Evolutionary conservation across 2,888 invertebrate genomes (phyloP).

Genomic region (Automeris io): DNA sequence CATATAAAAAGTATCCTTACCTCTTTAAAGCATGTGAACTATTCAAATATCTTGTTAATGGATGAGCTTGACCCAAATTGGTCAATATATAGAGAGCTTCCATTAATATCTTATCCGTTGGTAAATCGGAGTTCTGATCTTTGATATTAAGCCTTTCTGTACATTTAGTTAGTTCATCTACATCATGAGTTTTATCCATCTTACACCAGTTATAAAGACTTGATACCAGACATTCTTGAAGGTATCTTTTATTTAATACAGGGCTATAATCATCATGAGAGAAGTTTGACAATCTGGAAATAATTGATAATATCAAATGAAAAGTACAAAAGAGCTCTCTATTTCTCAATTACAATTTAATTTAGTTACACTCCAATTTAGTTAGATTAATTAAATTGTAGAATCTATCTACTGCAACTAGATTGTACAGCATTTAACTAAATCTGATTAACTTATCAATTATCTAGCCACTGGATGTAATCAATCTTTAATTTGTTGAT

Average conservation of each 20-base stretch:
- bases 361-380: too few relatives aligned
- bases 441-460: too few relatives aligned
- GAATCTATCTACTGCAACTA: too few relatives aligned
- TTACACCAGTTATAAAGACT: conserved; percentile 78
- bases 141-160: conserved; percentile 23
- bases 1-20: conserved; percentile 34
- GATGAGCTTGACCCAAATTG: conserved; percentile 78
- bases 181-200: conserved; percentile 26
- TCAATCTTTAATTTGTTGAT: too few relatives aligned
- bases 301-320: neutral
- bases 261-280: conserved; percentile 79
- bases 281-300: conserved; percentile 78
- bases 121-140: conserved; percentile 18
- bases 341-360: too few relatives aligned
- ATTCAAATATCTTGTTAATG: conserved; percentile 69
- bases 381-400: too few relatives aligned
- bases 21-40: conserved; percentile 58
- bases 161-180: conserved; percentile 20
- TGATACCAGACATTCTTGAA: conserved; percentile 84
- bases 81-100: conserved; percentile 82
- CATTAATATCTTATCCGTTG: conserved; percentile 68
- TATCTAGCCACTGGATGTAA: too few relatives aligned
- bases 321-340: too few relatives aligned
- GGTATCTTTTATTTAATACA: conserved; percentile 81
- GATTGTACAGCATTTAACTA: too few relatives aligned